Percentiles rank a stretch among this genome's conserved stretches.
Evolutionary conservation across 2,113 vertebrate genomes (phyloP).

Genomic region (Phyllostomus discolor): DNA sequence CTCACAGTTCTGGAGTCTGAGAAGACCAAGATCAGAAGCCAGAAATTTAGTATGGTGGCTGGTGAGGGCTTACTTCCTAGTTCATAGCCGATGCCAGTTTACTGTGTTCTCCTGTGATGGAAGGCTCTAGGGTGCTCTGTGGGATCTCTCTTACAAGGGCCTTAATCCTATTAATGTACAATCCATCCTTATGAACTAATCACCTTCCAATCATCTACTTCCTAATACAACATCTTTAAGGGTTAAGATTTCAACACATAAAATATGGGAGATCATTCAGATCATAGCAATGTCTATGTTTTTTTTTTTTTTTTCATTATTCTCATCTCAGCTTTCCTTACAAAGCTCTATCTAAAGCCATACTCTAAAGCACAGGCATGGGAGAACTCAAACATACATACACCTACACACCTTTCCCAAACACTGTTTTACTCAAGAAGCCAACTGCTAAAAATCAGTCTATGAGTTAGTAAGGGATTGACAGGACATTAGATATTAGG

Average conservation of each 20-base stretch:
- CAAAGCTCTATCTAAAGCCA: not conserved
- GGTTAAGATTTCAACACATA: not conserved
- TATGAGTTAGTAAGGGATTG: not conserved
- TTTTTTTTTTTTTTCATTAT: not conserved
- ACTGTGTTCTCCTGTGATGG: not conserved
- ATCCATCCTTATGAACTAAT: not conserved
- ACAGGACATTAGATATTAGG: not conserved
- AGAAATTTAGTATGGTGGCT: not conserved
- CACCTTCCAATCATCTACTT: not conserved
- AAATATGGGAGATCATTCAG: not conserved
- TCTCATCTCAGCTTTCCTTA: not conserved
- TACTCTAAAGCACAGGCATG: not conserved
- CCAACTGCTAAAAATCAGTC: not conserved
- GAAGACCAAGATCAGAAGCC: not conserved
- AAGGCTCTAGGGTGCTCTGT: not conserved
- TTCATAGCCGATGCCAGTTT: not conserved
- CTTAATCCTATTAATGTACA: not conserved
- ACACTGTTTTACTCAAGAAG: not conserved
- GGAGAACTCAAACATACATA: not conserved
- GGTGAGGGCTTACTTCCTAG: not conserved
- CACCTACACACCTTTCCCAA: not conserved
- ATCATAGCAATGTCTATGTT: not conserved
- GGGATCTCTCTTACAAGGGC: not conserved
- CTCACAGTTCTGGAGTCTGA: not conserved
- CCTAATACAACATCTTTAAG: not conserved